Evolutionary conservation across 2,797 vertebrate genomes (phyloP).

Genomic region (Amniataba percoides): DNA sequence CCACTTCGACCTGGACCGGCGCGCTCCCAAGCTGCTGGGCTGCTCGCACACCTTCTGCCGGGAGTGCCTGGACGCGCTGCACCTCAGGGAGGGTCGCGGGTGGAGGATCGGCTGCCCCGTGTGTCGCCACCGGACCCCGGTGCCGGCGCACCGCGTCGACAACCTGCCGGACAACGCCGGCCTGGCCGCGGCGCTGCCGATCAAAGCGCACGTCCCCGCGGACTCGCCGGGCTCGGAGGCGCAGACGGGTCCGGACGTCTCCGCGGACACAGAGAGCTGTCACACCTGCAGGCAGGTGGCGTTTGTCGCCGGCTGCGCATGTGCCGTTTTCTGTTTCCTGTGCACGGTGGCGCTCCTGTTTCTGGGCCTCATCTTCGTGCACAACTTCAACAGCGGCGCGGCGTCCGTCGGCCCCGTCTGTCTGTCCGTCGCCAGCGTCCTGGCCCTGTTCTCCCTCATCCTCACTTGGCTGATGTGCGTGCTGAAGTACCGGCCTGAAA

Average conservation of each 20-base stretch:
- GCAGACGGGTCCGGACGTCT: background rate
- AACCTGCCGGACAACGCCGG: conserved; percentile 86
- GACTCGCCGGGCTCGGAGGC: background rate
- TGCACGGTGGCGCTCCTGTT: conserved; percentile 87
- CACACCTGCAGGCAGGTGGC: conserved; percentile 85
- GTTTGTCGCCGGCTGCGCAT: conserved; percentile 85
- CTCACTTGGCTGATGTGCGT: conserved; percentile 88
- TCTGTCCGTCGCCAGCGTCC: conserved; percentile 84
- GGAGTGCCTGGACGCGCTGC: conserved; percentile 85
- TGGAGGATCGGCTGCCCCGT: conserved; percentile 82
- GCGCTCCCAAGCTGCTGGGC: conserved; percentile 82
- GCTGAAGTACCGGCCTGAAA: conserved; percentile 85
- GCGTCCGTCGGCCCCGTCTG: conserved; percentile 85
- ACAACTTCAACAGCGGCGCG: conserved; percentile 80
- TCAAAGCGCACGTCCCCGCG: conserved; percentile 25
- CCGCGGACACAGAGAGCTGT: conserved; percentile 67
- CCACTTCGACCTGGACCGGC: conserved; percentile 87
- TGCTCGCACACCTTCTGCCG: conserved; percentile 90
- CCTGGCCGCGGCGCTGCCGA: conserved; percentile 73
- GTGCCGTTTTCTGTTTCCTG: conserved; percentile 86
- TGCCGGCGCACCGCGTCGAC: conserved; percentile 84
- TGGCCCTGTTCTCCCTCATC: conserved; percentile 86
- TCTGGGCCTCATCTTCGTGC: conserved; percentile 88
- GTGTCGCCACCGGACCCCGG: conserved; percentile 87
- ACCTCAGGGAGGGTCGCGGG: conserved; percentile 77